Percentiles rank a stretch among this genome's conserved stretches.
These are phyloP conservation scores for Chionoecetes opilio DNA, from an alignment of 1,140 invertebrate species.

Conservation along the genomic window DNA sequence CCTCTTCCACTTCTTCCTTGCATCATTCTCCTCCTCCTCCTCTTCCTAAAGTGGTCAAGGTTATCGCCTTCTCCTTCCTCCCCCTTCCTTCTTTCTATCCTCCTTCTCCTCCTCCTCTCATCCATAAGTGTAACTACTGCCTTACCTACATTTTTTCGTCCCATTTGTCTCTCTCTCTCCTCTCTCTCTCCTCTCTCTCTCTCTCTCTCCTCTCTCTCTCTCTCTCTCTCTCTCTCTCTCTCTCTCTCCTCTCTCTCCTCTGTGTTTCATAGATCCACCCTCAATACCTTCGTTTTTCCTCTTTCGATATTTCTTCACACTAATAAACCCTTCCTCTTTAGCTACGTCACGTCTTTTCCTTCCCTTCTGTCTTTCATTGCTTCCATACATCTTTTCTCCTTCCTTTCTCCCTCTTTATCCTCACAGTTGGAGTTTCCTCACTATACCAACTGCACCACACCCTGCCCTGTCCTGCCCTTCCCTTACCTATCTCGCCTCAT, in stretches of 20 bases:
- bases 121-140: background rate
- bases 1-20: slow-evolving; percentile 31
- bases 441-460: background rate
- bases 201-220: slow-evolving; percentile 29
- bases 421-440: background rate
- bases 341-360: no score
- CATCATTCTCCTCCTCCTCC: background rate
- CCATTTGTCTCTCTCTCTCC: background rate
- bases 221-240: background rate
- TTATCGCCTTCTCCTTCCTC: slow-evolving; percentile 23
- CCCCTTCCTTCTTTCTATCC: background rate
- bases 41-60: background rate
- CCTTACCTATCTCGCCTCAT: background rate
- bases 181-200: slow-evolving; percentile 13
- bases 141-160: background rate
- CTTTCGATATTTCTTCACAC: background rate
- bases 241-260: background rate
- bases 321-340: background rate
- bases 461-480: background rate
- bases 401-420: background rate
- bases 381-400: background rate
- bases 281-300: no score
- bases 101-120: background rate
- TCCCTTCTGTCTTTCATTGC: background rate
- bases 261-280: no score